Conservation (phyloP, 2,113 vertebrate genomes). For the Podocnemis expansa region DNA sequence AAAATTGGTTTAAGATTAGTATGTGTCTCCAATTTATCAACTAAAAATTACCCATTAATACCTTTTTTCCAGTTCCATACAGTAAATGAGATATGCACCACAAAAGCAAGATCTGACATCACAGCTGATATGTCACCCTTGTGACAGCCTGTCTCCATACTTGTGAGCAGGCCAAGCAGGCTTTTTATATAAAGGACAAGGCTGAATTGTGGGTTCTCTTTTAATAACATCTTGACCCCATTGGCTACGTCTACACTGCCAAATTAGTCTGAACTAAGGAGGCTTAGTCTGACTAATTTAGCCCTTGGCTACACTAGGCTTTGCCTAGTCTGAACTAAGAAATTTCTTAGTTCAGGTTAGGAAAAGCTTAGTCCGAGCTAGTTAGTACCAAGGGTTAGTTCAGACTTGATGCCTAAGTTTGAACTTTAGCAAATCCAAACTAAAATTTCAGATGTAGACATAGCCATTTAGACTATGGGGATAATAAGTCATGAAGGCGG, state of each 20-base stretch:
- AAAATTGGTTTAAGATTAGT: not conserved
- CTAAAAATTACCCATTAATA: not conserved
- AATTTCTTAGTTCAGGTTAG: no score
- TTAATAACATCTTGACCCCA: not conserved
- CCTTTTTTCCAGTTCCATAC: not conserved
- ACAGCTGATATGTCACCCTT: not conserved
- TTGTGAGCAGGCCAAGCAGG: not conserved
- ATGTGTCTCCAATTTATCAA: not conserved
- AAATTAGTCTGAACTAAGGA: no score
- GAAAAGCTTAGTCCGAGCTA: no score
- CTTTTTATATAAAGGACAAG: not conserved
- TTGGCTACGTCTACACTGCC: no score
- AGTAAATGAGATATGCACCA: not conserved
- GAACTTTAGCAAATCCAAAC: no score
- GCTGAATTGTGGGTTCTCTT: not conserved
- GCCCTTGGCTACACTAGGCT: no score
- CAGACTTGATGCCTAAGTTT: no score
- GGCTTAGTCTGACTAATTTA: no score
- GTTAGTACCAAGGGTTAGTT: no score
- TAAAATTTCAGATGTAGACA: no score
- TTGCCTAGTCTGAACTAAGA: no score
- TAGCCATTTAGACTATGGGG: not conserved
- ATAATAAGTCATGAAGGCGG: not conserved
- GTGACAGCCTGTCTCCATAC: not conserved
- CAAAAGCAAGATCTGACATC: not conserved